Evolutionary conservation across 2,113 vertebrate genomes (phyloP), one percentile per base, ranked within the genome.

Genomic region (Megalops atlanticus): DNA sequence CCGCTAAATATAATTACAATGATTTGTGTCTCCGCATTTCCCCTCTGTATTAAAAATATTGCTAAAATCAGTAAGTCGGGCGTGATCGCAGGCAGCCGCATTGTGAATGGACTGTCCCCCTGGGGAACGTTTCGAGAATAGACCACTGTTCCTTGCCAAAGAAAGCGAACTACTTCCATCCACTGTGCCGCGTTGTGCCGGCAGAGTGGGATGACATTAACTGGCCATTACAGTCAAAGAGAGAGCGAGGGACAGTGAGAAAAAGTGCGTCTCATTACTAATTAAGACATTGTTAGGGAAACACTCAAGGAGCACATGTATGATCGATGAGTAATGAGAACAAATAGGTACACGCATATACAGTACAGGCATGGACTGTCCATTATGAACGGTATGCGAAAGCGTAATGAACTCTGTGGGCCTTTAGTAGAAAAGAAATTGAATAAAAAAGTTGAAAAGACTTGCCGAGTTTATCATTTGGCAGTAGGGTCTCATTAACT

Each of bases 11-110:
- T 90, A 91, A 92, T 92, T 91, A 90, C 88, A 88, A 89, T 93
- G 91, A 93, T 91, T 91, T 92, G 91, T 92, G 87, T 85, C 84
- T 86, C 87, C 82, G n/a, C n/a, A n/a, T n/a, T n/a, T n/a, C n/a
- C n/a, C n/a, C n/a, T n/a, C n/a, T n/a, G n/a, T n/a, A n/a, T n/a
- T n/a, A n/a, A n/a, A n/a, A n/a, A n/a, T n/a, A n/a, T n/a, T n/a
- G n/a, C n/a, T n/a, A n/a, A n/a, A n/a, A n/a, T n/a, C n/a, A n/a
- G n/a, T n/a, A n/a, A n/a, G n/a, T n/a, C n/a, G n/a, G n/a, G n/a
- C n/a, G n/a, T n/a, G n/a, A n/a, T n/a, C n/a, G n/a, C n/a, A n/a
- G n/a, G n/a, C n/a, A n/a, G n/a, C n/a, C n/a, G n/a, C n/a, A n/a
- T n/a, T n/a, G n/a, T n/a, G n/a, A n/a, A n/a, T n/a, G n/a, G n/a